phyloP scores from a whole-genome alignment of 1,140 invertebrate species.

The Heterodera schachtii region DNA sequence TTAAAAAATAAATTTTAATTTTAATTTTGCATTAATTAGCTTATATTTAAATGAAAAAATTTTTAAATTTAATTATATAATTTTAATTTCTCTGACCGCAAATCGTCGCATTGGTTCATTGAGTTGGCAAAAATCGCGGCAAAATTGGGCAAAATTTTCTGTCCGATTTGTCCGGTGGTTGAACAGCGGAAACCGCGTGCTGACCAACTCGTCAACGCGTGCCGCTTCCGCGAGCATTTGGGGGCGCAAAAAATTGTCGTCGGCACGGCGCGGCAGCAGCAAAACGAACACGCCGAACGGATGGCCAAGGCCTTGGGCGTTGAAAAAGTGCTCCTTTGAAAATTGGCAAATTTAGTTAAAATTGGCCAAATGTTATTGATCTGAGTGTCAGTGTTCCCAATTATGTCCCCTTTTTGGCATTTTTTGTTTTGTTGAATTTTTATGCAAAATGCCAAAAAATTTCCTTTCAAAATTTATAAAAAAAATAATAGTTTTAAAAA shows the following conservation, averaged over 20 bases:
- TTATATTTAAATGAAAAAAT: no score
- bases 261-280: slow-evolving; percentile 20
- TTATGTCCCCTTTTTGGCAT: no score
- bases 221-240: slow-evolving; percentile 34
- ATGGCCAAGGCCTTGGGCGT: slow-evolving; percentile 38
- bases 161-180: slow-evolving; percentile 36
- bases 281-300: slow-evolving; percentile 39
- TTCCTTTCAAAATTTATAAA: no score
- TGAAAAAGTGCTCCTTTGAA: slow-evolving; percentile 33
- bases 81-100: slow-evolving; percentile 29
- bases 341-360: not conserved
- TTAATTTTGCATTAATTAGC: no score
- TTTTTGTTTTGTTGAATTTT: no score
- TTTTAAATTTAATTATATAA: no score
- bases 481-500: no score
- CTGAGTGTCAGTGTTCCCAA: no score
- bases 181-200: slow-evolving; percentile 36
- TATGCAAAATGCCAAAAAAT: no score
- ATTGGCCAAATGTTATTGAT: no score
- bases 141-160: slow-evolving; percentile 46
- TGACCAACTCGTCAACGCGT: slow-evolving; percentile 39
- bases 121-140: slow-evolving; percentile 45
- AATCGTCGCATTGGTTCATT: slow-evolving; percentile 45
- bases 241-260: slow-evolving; percentile 31
- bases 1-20: no score